A percentile compares a stretch with the other conserved stretches of the same genome.
phyloP scores from a whole-genome alignment of 2,113 vertebrate species.

The Gnathonemus longibarbis region DNA sequence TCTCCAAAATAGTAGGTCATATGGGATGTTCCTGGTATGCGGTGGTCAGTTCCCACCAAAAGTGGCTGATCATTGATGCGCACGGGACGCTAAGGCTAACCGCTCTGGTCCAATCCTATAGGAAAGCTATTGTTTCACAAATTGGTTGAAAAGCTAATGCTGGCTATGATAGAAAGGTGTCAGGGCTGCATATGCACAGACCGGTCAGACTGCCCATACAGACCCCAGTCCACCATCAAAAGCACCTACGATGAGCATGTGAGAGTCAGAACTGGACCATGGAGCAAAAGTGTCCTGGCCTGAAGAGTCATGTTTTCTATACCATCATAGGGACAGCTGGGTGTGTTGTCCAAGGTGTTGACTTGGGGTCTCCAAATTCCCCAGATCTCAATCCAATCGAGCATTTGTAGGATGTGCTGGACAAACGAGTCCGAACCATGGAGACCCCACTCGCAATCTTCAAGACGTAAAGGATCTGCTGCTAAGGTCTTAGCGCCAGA shows the following conservation, averaged over 20 bases:
- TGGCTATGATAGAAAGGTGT: too few relatives aligned
- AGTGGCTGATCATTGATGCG: too few relatives aligned
- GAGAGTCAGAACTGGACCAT: neutral
- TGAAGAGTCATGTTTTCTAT: neutral
- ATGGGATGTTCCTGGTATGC: too few relatives aligned
- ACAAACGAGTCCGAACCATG: neutral
- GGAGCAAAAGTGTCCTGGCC: neutral
- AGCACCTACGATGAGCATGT: neutral
- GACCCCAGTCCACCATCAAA: too few relatives aligned
- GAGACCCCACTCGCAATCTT: neutral
- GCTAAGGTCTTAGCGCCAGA: neutral
- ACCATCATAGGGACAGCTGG: neutral
- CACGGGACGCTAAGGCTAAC: too few relatives aligned
- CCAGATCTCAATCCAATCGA: neutral
- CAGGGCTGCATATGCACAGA: too few relatives aligned
- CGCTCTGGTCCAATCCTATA: too few relatives aligned
- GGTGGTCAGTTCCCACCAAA: too few relatives aligned
- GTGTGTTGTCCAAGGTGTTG: neutral
- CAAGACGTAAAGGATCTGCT: neutral
- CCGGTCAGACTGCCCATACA: too few relatives aligned
- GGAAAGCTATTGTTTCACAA: too few relatives aligned
- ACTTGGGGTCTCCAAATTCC: neutral
- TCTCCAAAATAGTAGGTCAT: too few relatives aligned
- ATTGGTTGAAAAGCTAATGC: too few relatives aligned
- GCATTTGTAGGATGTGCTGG: neutral